Base-by-base conservation (phyloP, 2,888 invertebrate species). In the Luperina testacea region DNA sequence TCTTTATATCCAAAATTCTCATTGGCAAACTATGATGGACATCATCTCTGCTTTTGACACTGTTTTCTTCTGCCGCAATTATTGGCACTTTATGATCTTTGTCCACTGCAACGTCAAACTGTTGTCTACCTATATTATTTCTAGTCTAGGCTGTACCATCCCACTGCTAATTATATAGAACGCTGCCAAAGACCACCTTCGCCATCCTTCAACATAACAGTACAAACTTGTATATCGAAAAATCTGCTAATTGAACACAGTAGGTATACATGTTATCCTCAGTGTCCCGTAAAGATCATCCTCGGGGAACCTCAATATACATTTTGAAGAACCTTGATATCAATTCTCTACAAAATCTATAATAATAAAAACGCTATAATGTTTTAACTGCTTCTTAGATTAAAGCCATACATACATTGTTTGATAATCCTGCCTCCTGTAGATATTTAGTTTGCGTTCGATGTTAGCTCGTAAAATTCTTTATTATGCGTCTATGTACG, bases 391-490 rank as follows among this genome's bases (percentile, higher is more conserved):
- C 85, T 73, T 75, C 83, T 81, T 83, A 89, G 90, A 90, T 92
- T 92, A 91, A 91, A 91, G 91, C 92, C 92, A 92, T 92, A 94
- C 92, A 92, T 92, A 94, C 90, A 94, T 94, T 94, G 94, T 94
- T 94, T 92, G 85, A 85, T 92, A 90, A 92, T 93, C 94, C 94
- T 93, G 94, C 93, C 94, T 94, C 95, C 95, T 95, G 95, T 93
- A 88, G 85, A 90, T 92, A 93, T 93, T 94, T 93, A 88, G 83
- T 91, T 92, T 91, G 85, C 90, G 92, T 95, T 95, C 96, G 94
- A 95, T 96, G 94, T 92, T 91, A 93, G 93, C 92, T 94, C 96
- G 91, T 96, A 96, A 96, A 96, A 95, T 84, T 92, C 92, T 95
- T 96, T 96, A 95, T 95, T 95, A 96, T 95, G 93, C 85, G 94